Base-by-base conservation (phyloP, 2,888 invertebrate genomes). In the Formica aserva region DNA sequence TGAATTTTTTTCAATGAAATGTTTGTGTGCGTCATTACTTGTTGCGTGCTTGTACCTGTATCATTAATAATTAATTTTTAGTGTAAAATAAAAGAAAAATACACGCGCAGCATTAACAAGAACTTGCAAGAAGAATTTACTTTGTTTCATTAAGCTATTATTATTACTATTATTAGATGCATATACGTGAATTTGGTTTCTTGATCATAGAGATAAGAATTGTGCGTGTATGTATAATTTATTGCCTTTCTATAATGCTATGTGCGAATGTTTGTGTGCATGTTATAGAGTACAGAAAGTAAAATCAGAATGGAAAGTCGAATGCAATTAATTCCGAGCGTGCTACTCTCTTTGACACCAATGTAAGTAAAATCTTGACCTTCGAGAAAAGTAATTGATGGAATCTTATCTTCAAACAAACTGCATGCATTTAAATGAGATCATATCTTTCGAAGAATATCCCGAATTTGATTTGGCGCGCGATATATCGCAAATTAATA, bases 271-370 rank as follows among this genome's bases (percentile, higher is more conserved):
- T 52, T 15, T 57, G 41, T 18, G 29, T 35, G 41, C 18, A 22
- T 55, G 69, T 66, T 52, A 57, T 26, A 41, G 57, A 32, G 57
- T 71, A 32, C 72, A 77, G 89, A 89, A 90, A 90, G 89, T 89
- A 88, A 87, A 90, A 88, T 89, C 83, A 81, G 85, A 90, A 89
- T 89, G 88, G 89, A 89, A 89, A 89, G 89, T 90, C 32, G 81
- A 72, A 83, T 67, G 52, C 38, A 85, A 88, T 82, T 87, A 89
- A 89, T 89, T 86, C 85, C 52, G 63, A 78, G 45, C 77, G 57
- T 55, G 77, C 62, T 52, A 65, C 65, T 82, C 75, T 77, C 86
- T 82, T 86, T 86, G 78, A 87, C 57, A 69, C 69, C 74, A 57
- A 63, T 77, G 85, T 85, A 86, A 84, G 76, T 88, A 60, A 82